Evolutionary conservation across 1,140 invertebrate genomes (phyloP).

Genomic region (Zaprionus lachaisei): DNA sequence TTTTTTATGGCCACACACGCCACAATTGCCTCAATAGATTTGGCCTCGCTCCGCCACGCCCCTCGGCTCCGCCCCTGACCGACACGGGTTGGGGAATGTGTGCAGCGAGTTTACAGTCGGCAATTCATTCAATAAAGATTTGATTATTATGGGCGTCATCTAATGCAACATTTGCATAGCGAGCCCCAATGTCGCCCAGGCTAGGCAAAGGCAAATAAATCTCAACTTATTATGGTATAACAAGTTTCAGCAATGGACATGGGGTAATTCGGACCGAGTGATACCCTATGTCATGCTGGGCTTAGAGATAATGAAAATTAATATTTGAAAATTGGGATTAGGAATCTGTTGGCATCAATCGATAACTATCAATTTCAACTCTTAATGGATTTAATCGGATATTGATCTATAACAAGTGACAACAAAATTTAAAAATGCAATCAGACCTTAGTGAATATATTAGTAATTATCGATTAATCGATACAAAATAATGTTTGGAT

Average conservation of each 20-base stretch:
- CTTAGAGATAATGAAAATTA: background rate
- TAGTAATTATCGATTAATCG: background rate
- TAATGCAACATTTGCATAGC: constrained; percentile 57
- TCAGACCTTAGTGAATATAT: no score
- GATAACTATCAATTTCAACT: background rate
- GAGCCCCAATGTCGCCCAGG: constrained; percentile 15
- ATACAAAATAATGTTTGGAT: background rate
- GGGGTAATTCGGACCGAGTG: no score
- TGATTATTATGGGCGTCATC: constrained; percentile 76
- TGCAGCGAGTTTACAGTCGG: constrained; percentile 57
- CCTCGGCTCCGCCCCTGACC: background rate
- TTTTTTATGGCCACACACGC: constrained; percentile 76
- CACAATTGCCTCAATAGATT: constrained; percentile 62
- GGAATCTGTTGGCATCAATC: background rate
- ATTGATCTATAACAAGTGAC: no score
- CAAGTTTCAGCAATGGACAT: background rate
- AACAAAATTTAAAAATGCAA: no score
- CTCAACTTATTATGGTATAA: constrained; percentile 22
- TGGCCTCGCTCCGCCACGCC: constrained; percentile 52
- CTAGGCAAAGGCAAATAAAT: constrained; percentile 36
- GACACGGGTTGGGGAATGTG: constrained; percentile 12
- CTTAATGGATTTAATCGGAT: no score
- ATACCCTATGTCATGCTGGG: constrained; percentile 11
- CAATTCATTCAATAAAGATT: constrained; percentile 81
- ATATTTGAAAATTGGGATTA: background rate